These are phyloP conservation scores for Megalopta genalis DNA, from an alignment of 1,140 invertebrate species.

Conservation along the genomic window DNA sequence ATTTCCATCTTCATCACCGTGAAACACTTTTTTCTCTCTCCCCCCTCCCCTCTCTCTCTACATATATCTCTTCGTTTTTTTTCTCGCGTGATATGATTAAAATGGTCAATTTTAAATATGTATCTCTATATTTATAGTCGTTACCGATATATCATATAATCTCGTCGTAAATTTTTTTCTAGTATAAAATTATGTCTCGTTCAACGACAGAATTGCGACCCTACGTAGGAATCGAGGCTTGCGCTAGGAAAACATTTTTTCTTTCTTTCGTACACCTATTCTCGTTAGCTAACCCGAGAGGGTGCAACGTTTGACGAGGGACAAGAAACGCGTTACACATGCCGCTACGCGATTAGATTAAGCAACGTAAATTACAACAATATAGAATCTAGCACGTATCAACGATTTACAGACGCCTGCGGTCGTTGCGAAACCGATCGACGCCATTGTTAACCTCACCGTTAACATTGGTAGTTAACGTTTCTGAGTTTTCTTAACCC, in stretches of 20 bases:
- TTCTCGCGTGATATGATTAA: constrained; percentile 64
- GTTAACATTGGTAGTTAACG: too few relatives aligned
- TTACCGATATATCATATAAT: constrained; percentile 55
- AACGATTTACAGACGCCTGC: too few relatives aligned
- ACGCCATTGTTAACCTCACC: too few relatives aligned
- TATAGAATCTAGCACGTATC: background rate
- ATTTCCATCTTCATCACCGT: constrained; percentile 21
- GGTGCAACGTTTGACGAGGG: constrained; percentile 8
- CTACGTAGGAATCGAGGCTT: constrained; percentile 46
- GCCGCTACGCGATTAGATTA: background rate
- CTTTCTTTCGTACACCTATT: constrained; percentile 23
- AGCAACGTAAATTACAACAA: background rate
- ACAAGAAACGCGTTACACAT: constrained; percentile 1
- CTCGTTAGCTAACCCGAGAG: constrained; percentile 10
- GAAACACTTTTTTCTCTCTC: background rate
- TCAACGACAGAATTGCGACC: constrained; percentile 50
- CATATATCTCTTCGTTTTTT: background rate
- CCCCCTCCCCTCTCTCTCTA: too few relatives aligned
- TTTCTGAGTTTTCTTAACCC: too few relatives aligned
- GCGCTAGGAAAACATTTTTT: constrained; percentile 30
- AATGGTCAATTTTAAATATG: constrained; percentile 55
- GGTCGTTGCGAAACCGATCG: too few relatives aligned
- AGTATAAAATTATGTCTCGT: constrained; percentile 76
- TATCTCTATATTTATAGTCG: constrained; percentile 47
- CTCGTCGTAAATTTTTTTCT: constrained; percentile 60